Evolutionary conservation across 1,140 invertebrate genomes (phyloP).

Genomic region (Drosophila jambulina): DNA sequence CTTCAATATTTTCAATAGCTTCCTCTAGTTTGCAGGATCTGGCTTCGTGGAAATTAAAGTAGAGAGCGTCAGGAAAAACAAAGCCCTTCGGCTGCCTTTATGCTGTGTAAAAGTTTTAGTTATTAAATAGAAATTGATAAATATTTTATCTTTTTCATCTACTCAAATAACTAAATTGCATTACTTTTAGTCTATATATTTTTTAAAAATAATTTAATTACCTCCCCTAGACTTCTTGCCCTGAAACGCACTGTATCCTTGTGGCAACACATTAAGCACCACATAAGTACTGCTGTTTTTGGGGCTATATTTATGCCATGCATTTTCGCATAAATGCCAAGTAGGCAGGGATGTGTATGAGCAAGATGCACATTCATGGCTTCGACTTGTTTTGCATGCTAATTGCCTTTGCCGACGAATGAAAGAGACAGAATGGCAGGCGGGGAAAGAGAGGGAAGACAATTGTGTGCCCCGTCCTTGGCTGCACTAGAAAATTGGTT

Average conservation of each 20-base stretch:
- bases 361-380: slow-evolving; percentile 72
- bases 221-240: neutral
- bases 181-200: too few species aligned
- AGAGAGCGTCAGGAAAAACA: too few species aligned
- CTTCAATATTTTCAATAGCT: too few species aligned
- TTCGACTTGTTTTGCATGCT: slow-evolving; percentile 78
- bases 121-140: too few species aligned
- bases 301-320: slow-evolving; percentile 71
- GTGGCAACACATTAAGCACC: slow-evolving; percentile 9
- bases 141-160: too few species aligned
- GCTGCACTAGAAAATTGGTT: slow-evolving; percentile 46
- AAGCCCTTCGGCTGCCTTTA: too few species aligned
- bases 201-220: too few species aligned
- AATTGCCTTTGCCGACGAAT: slow-evolving; percentile 58
- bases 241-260: neutral
- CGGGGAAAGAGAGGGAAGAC: neutral
- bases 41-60: too few species aligned
- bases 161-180: too few species aligned
- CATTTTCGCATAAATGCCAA: slow-evolving; percentile 66
- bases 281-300: slow-evolving; percentile 27
- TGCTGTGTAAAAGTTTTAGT: too few species aligned
- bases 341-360: slow-evolving; percentile 24
- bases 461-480: slow-evolving; percentile 2
- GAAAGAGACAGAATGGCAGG: slow-evolving; percentile 11
- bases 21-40: too few species aligned